phyloP scores from a whole-genome alignment of 2,888 invertebrate genomes.

The Napeogenes inachia region DNA sequence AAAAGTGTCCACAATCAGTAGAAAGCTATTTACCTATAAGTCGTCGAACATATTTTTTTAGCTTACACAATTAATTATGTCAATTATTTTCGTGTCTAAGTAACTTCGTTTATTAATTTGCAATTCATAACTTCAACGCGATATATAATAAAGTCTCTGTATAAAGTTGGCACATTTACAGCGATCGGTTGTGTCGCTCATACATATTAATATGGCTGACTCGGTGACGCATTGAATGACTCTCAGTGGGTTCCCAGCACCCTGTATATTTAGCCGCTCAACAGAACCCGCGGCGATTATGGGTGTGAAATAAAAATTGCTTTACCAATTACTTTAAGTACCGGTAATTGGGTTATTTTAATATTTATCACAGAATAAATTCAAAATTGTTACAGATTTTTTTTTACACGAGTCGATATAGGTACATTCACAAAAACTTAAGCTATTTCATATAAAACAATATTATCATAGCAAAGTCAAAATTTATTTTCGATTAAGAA shows the following conservation, averaged over 20 bases:
- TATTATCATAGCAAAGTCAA: too few relatives aligned
- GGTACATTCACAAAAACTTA: slow-evolving; percentile 1
- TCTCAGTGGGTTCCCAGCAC: slow-evolving; percentile 38
- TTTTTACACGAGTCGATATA: background rate
- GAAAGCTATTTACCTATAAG: background rate
- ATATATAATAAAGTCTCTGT: slow-evolving; percentile 36
- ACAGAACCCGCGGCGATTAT: slow-evolving; percentile 28
- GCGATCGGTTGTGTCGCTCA: slow-evolving; percentile 43
- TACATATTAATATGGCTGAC: slow-evolving; percentile 56
- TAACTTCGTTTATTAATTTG: slow-evolving; percentile 34
- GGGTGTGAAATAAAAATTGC: slow-evolving; percentile 16
- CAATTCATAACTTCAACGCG: slow-evolving; percentile 40
- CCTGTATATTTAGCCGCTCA: slow-evolving; percentile 23
- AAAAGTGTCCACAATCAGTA: too few relatives aligned
- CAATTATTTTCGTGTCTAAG: background rate
- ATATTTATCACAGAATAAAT: background rate
- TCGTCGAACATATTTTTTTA: background rate
- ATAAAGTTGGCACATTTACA: slow-evolving; percentile 37
- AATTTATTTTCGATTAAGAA: too few relatives aligned
- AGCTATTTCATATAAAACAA: background rate
- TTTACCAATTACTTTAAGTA: background rate
- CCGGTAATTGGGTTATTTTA: slow-evolving; percentile 5
- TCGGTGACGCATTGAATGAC: slow-evolving; percentile 49
- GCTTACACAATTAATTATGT: background rate
- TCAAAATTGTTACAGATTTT: too few relatives aligned